Evolutionary conservation across 2,888 invertebrate species (phyloP).

Genomic region (Fragum whitleyi): DNA sequence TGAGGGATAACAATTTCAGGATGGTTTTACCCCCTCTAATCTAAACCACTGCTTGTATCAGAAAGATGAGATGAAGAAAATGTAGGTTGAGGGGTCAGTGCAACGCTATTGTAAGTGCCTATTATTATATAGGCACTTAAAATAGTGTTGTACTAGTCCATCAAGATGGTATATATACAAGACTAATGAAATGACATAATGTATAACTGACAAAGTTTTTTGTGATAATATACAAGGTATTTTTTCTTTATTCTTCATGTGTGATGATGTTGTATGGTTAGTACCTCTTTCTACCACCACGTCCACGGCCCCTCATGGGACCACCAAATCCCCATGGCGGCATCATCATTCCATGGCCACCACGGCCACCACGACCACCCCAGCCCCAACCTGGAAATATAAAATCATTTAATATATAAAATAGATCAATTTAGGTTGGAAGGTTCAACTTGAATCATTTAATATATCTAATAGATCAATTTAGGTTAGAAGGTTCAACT

Average conservation of each 20-base stretch:
- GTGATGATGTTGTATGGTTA: background rate
- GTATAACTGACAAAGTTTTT: background rate
- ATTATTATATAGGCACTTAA: no score
- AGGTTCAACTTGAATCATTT: no score
- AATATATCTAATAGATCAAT: no score
- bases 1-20: no score
- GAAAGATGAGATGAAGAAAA: no score
- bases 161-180: background rate
- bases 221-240: background rate
- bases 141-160: no score
- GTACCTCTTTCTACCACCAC: conserved; percentile 54
- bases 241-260: background rate
- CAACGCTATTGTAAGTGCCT: no score
- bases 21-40: no score
- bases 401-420: conserved; percentile 19
- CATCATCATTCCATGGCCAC: background rate
- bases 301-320: conserved; percentile 46
- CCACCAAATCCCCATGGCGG: conserved; percentile 39
- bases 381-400: conserved; percentile 48
- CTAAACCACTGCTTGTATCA: no score
- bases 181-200: background rate
- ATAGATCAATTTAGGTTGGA: no score
- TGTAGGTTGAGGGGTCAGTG: no score
- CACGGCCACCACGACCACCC: conserved; percentile 55
- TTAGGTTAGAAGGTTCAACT: no score